Evolutionary conservation across 2,113 vertebrate genomes (phyloP).

Genomic region (Crotophaga sulcirostris): DNA sequence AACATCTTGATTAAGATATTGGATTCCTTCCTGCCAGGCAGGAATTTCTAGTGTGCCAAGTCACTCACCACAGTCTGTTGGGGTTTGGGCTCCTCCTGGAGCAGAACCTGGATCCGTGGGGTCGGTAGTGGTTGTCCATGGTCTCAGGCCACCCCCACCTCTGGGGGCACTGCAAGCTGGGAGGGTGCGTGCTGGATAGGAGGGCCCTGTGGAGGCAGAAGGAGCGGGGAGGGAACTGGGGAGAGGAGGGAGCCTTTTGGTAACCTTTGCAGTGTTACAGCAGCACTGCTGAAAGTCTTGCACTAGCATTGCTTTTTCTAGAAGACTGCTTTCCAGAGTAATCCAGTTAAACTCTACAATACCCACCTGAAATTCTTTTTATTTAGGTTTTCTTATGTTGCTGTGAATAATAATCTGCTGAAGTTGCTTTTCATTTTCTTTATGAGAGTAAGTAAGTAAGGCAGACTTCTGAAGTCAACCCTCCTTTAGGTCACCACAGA

Average conservation of each 20-base stretch:
- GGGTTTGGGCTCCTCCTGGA: neutral
- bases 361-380: neutral
- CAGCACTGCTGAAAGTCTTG: neutral
- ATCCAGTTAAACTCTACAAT: no score
- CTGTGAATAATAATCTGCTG: neutral
- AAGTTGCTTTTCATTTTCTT: neutral
- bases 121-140: rapidly evolving
- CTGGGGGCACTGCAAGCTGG: neutral
- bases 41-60: rapidly evolving
- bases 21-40: neutral
- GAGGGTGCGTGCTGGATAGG: no score
- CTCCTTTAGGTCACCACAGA: neutral
- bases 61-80: rapidly evolving
- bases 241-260: neutral
- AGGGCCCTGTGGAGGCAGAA: no score
- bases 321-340: neutral
- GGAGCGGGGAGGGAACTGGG: no score
- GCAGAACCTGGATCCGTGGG: rapidly evolving
- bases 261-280: rapidly evolving
- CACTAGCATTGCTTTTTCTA: rapidly evolving
- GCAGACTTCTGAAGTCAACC: neutral
- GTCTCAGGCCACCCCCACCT: neutral
- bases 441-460: neutral
- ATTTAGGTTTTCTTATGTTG: neutral
- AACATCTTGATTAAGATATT: rapidly evolving